Evolutionary conservation across 1,140 invertebrate species (phyloP).

Genomic region (Antheraea mylitta): DNA sequence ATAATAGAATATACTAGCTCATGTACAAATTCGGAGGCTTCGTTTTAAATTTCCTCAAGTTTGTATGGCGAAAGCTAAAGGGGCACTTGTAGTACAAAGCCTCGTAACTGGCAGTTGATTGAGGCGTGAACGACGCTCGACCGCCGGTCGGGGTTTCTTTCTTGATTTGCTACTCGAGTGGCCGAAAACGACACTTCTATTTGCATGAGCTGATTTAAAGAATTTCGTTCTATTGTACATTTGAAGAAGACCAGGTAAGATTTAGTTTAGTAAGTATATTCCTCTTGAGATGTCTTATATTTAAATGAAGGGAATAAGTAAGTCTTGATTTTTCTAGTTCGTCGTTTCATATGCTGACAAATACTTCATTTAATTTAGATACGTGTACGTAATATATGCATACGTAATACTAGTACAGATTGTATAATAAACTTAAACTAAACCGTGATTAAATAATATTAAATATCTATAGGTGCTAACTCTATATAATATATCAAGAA

Average conservation of each 20-base stretch:
- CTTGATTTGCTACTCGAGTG: constrained; percentile 72
- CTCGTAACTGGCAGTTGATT: constrained; percentile 71
- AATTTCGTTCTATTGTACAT: constrained; percentile 43
- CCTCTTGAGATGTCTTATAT: background rate
- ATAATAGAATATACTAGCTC: background rate
- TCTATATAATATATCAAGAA: no score
- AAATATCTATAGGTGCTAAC: no score
- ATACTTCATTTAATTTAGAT: background rate
- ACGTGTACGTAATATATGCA: no score
- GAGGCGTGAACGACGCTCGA: constrained; percentile 72
- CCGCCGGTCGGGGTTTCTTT: constrained; percentile 67
- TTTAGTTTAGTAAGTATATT: constrained; percentile 2
- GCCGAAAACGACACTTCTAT: constrained; percentile 70
- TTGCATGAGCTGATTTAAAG: constrained; percentile 64
- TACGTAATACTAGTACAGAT: no score
- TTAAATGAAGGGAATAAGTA: background rate
- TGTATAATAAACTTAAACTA: no score
- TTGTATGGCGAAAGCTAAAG: constrained; percentile 43
- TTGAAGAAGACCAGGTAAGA: constrained; percentile 23
- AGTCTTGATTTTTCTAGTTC: background rate
- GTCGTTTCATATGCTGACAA: no score
- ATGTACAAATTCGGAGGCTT: constrained; percentile 15
- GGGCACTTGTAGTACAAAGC: constrained; percentile 61
- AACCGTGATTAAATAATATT: no score
- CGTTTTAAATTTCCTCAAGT: constrained; percentile 39